phyloP scores from a whole-genome alignment of 2,797 vertebrate genomes.

The Poecilia wingei region DNA sequence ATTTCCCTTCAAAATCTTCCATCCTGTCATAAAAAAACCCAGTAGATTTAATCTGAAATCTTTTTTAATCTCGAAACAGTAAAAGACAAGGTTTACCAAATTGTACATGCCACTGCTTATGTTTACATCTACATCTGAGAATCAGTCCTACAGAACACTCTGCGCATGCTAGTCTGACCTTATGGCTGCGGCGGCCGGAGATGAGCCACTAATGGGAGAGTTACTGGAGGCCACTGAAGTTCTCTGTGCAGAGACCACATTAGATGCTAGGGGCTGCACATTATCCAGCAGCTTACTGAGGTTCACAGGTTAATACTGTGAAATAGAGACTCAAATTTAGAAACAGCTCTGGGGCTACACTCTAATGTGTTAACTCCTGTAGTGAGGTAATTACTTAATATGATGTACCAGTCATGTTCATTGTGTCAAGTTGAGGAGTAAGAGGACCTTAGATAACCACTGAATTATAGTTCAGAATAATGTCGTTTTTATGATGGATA shows the following conservation, averaged over 20 bases:
- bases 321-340: conserved; percentile 64
- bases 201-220: conserved; percentile 62
- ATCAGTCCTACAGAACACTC: conserved; percentile 25
- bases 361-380: conserved; percentile 60
- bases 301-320: conserved; percentile 71
- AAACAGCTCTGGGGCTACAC: conserved; percentile 40
- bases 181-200: conserved; percentile 47
- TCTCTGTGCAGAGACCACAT: conserved; percentile 45
- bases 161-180: conserved; percentile 24
- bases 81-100: not conserved
- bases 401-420: conserved; percentile 46
- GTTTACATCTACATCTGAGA: not conserved
- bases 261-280: conserved; percentile 64
- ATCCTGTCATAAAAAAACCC: not conserved
- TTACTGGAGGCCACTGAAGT: conserved; percentile 56
- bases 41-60: not conserved
- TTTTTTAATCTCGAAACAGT: not conserved
- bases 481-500: not conserved
- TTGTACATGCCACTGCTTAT: not conserved
- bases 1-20: not conserved
- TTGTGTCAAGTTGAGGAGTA: conserved; percentile 33
- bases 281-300: conserved; percentile 65
- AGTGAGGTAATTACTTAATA: conserved; percentile 56
- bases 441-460: conserved; percentile 12
- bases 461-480: conserved; percentile 28